Percentiles rank a stretch among this genome's conserved stretches.
These are phyloP conservation scores for Apocheima hispidaria DNA, from an alignment of 2,888 invertebrate genomes.

Conservation along the genomic window DNA sequence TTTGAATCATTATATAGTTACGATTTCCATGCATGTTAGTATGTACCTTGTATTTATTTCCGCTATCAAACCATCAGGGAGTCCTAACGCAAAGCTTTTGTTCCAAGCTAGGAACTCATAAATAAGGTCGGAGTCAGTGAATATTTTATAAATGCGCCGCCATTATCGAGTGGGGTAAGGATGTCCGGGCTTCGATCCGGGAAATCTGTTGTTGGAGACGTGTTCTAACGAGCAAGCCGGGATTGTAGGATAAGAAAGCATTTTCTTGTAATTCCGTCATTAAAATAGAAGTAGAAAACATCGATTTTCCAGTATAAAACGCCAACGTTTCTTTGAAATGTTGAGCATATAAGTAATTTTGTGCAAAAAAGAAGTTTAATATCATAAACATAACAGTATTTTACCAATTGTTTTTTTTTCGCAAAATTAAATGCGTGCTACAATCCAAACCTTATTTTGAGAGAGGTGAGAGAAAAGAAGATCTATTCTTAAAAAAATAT, in stretches of 20 bases:
- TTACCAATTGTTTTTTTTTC: too few species aligned
- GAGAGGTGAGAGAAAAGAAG: too few species aligned
- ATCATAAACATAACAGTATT: too few species aligned
- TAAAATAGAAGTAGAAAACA: background rate
- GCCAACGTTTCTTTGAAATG: too few species aligned
- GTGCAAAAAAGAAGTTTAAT: too few species aligned
- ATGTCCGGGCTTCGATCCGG: constrained; percentile 69
- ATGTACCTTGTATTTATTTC: constrained; percentile 49
- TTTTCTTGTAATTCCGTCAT: constrained; percentile 6
- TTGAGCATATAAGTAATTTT: too few species aligned
- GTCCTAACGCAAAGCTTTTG: constrained; percentile 57
- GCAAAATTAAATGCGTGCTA: too few species aligned
- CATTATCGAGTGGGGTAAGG: constrained; percentile 75
- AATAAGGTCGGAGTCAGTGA: constrained; percentile 73
- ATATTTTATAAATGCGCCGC: constrained; percentile 76
- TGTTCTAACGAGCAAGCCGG: constrained; percentile 43
- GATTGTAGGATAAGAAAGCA: background rate
- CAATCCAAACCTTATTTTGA: too few species aligned
- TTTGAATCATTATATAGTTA: background rate
- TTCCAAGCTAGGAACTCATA: constrained; percentile 66
- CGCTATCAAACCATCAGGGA: constrained; percentile 53
- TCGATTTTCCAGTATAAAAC: background rate
- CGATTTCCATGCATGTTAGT: constrained; percentile 10
- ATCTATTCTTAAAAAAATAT: too few species aligned
- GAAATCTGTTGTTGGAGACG: constrained; percentile 60